These are phyloP conservation scores for Lucilia sericata DNA, from an alignment of 1,140 invertebrate species.

Conservation along the genomic window DNA sequence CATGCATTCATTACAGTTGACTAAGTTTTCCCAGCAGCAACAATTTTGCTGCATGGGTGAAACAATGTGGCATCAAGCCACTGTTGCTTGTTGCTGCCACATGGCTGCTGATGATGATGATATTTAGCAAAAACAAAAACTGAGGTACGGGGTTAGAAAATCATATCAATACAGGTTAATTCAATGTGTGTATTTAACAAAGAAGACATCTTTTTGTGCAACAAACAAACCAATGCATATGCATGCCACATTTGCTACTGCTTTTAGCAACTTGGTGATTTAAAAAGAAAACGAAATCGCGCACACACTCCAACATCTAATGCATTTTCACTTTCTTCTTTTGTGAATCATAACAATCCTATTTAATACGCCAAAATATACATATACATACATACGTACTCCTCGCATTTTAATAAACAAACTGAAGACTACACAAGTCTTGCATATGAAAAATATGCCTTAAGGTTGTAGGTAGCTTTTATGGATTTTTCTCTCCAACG, in stretches of 20 bases:
- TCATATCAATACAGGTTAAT: conserved; percentile 12
- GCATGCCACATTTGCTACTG: not conserved
- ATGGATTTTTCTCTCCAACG: too few species aligned
- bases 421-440: too few species aligned
- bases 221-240: not conserved
- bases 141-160: conserved; percentile 15
- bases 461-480: too few species aligned
- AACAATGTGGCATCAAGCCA: not conserved
- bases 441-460: too few species aligned
- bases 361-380: too few species aligned
- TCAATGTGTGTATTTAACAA: conserved; percentile 2
- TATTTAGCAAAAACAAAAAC: not conserved
- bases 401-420: too few species aligned
- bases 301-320: not conserved
- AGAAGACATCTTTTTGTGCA: not conserved
- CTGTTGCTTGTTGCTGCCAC: not conserved
- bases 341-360: too few species aligned
- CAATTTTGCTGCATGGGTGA: conserved; percentile 9
- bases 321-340: not conserved
- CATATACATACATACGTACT: too few species aligned
- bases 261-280: not conserved
- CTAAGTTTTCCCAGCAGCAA: not conserved
- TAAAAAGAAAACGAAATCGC: too few species aligned
- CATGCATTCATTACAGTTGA: not conserved
- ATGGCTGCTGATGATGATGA: not conserved